Percentiles rank a stretch among this genome's conserved stretches.
These are phyloP conservation scores for Diorhabda sublineata DNA, from an alignment of 1,140 invertebrate species.

Conservation along the genomic window DNA sequence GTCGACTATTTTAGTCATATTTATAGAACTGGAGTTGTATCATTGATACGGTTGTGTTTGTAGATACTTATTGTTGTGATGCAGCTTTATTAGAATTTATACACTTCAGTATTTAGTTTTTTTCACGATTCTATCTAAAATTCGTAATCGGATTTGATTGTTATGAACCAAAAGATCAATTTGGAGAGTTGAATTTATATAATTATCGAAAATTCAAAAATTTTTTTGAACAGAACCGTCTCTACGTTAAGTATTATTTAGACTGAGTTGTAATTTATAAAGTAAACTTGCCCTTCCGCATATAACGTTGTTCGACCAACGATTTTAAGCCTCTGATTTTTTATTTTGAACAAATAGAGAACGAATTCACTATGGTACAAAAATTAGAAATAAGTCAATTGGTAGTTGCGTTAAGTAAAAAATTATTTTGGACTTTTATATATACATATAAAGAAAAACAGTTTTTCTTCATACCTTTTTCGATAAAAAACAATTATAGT, in stretches of 20 bases:
- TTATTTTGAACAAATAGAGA: not conserved
- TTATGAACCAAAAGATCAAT: not conserved
- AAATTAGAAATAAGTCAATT: conserved; percentile 8
- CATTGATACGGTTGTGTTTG: not conserved
- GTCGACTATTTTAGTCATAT: not conserved
- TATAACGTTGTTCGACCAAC: too few relatives aligned
- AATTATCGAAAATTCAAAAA: too few relatives aligned
- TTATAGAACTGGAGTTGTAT: not conserved
- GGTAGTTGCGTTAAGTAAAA: not conserved
- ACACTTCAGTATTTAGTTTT: not conserved
- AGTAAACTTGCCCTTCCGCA: too few relatives aligned
- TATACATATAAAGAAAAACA: not conserved
- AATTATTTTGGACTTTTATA: not conserved
- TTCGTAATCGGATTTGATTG: not conserved
- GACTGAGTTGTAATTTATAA: too few relatives aligned
- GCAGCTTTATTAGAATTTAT: conserved; percentile 1
- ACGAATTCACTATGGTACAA: conserved; percentile 11
- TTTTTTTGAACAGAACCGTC: too few relatives aligned
- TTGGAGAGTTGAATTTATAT: too few relatives aligned
- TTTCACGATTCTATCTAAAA: not conserved
- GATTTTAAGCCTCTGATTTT: not conserved
- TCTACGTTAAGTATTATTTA: too few relatives aligned
- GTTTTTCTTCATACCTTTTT: too few relatives aligned
- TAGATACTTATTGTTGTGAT: conserved; percentile 4
- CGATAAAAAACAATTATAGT: too few relatives aligned